These are phyloP conservation scores for Drepanosiphum platanoidis DNA, from an alignment of 2,888 invertebrate species.

Conservation along the genomic window DNA sequence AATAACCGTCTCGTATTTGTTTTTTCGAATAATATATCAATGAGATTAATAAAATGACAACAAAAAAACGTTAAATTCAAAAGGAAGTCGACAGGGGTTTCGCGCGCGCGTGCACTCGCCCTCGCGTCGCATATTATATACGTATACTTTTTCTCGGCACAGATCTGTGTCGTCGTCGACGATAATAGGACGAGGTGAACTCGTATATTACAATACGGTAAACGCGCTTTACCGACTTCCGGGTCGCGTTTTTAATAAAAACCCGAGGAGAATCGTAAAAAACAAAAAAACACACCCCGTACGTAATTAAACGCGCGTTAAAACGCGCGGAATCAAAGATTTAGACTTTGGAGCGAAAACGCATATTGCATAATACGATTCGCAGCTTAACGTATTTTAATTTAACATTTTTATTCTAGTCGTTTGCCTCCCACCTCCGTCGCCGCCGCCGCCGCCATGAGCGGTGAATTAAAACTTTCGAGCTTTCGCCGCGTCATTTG, in stretches of 20 bases:
- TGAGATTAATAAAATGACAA: no score
- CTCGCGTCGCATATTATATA: no score
- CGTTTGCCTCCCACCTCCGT: background rate
- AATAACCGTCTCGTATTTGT: no score
- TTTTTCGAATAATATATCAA: no score
- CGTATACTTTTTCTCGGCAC: no score
- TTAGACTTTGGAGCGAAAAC: background rate
- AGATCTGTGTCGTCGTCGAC: no score
- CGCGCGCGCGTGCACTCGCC: no score
- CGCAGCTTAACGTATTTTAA: slow-evolving; percentile 2
- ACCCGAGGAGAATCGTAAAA: background rate
- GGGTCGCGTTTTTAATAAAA: slow-evolving; percentile 29
- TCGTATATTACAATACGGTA: background rate
- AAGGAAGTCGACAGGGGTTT: no score
- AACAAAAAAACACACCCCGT: background rate
- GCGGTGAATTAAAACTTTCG: background rate
- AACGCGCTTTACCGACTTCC: background rate
- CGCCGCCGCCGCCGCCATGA: no score
- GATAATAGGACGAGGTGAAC: background rate
- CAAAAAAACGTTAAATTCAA: no score
- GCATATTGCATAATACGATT: no score
- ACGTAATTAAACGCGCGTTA: background rate
- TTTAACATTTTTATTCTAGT: background rate
- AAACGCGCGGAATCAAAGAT: slow-evolving; percentile 28
- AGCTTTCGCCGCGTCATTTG: slow-evolving; percentile 1